Evolutionary conservation across 2,113 vertebrate species (phyloP), one percentile per base, ranked within the genome.

Genomic region (Phoenicopterus ruber): DNA sequence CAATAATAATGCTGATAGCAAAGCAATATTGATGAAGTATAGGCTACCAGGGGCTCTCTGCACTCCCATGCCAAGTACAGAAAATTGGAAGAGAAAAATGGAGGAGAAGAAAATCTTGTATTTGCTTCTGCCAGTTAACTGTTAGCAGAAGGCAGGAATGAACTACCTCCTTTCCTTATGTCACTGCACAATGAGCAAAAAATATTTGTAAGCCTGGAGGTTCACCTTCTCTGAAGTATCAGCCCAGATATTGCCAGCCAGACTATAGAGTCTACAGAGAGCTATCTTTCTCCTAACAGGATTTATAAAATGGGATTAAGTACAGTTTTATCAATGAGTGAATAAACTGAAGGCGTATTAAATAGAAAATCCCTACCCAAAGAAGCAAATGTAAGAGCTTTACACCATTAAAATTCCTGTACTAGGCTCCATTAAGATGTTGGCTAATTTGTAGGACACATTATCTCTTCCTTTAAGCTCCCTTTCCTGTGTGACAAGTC

Each of bases 241-340:
- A 91, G 44, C 44, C 36, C 57, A 85, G 81, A 80, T 85, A 91
- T 3, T 87, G 57, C 36, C 57, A 89, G 49, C 13, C 54, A 93
- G 73, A 58, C 73, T 76, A 59, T 12, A 76, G 54, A 58, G 80
- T 36, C 65, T 66, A 73, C 49, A 80, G 66, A 94, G 58, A 63
- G 87, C 46, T 50, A n/a, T 34, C 58, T 36, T 83, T 82, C 76
- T 93, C 54, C 73, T 93, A 90, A 91, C 28, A 77, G 40, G 84
- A 95, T 91, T 95, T 96, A 82, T 82, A 76, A 87, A 94, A 95
- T 62, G 58, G 44, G 86, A 94, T 95, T 93, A 95, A 95, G 93
- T 61, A 54, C 20, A 73, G 84, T 85, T 93, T 85, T 85, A 76
- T 85, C 93, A 87, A 91, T 46, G 80, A 86, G 29, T 58, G 62